phyloP scores from a whole-genome alignment of 2,113 vertebrate species.

The Genyomyrus donnyi region DNA sequence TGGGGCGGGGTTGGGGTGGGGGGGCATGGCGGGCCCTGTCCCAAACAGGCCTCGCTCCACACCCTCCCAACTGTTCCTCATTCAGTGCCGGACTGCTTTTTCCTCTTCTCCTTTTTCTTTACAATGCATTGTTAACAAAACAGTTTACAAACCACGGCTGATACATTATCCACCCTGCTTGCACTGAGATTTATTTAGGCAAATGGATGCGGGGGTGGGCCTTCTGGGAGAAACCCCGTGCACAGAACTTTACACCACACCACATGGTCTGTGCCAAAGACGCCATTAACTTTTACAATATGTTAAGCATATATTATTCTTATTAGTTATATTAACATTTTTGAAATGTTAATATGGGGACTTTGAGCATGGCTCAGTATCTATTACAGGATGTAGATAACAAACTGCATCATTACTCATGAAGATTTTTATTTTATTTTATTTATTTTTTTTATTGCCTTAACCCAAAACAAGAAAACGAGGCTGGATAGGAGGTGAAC shows the following conservation, averaged over 20 bases:
- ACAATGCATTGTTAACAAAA: slow-evolving; percentile 95
- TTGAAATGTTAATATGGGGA: background rate
- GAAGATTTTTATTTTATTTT: background rate
- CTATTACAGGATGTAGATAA: background rate
- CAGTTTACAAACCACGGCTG: slow-evolving; percentile 88
- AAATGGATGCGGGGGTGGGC: slow-evolving; percentile 61
- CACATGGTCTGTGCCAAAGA: slow-evolving; percentile 65
- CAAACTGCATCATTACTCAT: background rate
- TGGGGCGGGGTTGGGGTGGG: slow-evolving; percentile 54
- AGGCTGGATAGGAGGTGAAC: background rate
- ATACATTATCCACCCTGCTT: slow-evolving; percentile 67
- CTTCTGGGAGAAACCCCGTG: slow-evolving; percentile 26
- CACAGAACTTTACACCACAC: slow-evolving; percentile 59
- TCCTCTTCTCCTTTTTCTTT: slow-evolving; percentile 61
- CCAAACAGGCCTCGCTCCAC: slow-evolving; percentile 78
- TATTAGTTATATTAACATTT: background rate
- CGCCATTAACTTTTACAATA: slow-evolving; percentile 55
- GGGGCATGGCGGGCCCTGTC: slow-evolving; percentile 61
- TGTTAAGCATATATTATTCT: slow-evolving; percentile 67
- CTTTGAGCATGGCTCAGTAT: background rate
- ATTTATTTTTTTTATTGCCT: background rate
- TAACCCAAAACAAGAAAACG: background rate
- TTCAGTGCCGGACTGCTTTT: slow-evolving; percentile 63
- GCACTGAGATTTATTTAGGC: slow-evolving; percentile 65
- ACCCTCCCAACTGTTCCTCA: slow-evolving; percentile 98